Base-by-base conservation (phyloP, 2,797 vertebrate species). In the Enteromius treurensis region DNA sequence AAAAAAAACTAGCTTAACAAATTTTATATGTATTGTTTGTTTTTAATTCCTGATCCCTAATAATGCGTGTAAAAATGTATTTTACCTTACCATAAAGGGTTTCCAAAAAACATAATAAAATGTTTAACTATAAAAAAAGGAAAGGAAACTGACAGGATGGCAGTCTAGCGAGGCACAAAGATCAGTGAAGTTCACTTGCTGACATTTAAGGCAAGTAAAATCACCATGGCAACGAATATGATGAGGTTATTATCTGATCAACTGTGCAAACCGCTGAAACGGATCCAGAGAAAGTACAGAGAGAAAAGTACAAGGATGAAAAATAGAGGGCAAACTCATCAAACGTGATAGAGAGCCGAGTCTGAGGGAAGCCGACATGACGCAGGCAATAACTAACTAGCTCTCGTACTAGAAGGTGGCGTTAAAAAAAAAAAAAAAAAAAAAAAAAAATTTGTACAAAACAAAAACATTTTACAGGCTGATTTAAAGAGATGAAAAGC, bases 401-500 rank as follows among this genome's bases (percentile, higher is more conserved):
- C 34, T 21, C 26, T 74, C 15, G 29, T 55, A n/a, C 51, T 60
- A 55, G 21, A 26, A 37, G 70, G 21, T 71, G 83, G 26, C 70
- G n/a, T n/a, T 53, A 40, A 49, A n/a, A 53, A 21, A 51, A 70
- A 75, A 42, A n/a, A n/a, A 34, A 47, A n/a, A 53, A 21, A 51
- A 70, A 75, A n/a, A n/a, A n/a, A n/a, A n/a, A n/a, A n/a, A n/a
- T n/a, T n/a, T n/a, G 64, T 21, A 71, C 40, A 73, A 67, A 81
- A 85, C 69, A 74, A 85, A 81, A 64, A 55, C 45, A 80, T 32
- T 73, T 85, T 76, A 86, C 74, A 32, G 71, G 67, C 76, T 82
- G 76, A 69, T 87, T 86, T 78, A 75, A 74, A 69, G 64, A 82
- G 82, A 88, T 88, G 76, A 88, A 89, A 84, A 86, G 71, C 79